Percentiles rank a stretch among this genome's conserved stretches.
Evolutionary conservation across 2,113 vertebrate genomes (phyloP).

Genomic region (Trichechus manatus): DNA sequence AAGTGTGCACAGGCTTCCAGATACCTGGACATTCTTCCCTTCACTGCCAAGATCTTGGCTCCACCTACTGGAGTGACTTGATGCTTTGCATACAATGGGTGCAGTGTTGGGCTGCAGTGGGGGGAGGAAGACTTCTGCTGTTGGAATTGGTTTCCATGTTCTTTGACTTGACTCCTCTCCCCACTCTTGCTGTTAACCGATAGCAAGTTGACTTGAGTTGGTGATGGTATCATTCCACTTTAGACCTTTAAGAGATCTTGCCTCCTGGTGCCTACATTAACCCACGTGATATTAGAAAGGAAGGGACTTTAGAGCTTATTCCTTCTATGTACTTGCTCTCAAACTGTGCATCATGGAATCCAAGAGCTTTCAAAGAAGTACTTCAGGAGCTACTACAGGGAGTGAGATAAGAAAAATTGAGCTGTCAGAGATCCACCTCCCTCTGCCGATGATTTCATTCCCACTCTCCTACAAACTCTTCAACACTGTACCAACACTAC

Average conservation of each 20-base stretch:
- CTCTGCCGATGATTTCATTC: not conserved
- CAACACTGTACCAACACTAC: no score
- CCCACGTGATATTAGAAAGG: not conserved
- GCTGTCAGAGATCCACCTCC: not conserved
- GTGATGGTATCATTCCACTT: not conserved
- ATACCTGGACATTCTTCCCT: not conserved
- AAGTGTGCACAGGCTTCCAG: no score
- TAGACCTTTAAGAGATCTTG: not conserved
- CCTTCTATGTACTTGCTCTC: not conserved
- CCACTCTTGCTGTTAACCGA: not conserved
- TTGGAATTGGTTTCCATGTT: not conserved
- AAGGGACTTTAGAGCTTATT: not conserved
- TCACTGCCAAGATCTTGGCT: conserved; percentile 53
- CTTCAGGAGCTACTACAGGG: not conserved
- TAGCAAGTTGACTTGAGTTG: not conserved
- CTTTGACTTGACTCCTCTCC: not conserved
- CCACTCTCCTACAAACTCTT: not conserved
- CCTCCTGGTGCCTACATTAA: not conserved
- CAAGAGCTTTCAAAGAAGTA: not conserved
- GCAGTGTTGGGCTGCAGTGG: not conserved
- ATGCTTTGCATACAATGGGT: not conserved
- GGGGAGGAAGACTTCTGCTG: not conserved
- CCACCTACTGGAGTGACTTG: conserved; percentile 59
- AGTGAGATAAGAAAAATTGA: not conserved
- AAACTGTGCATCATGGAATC: not conserved